Percentiles rank a stretch among this genome's conserved stretches.
Conservation (phyloP, 2,113 vertebrate species). For the Calyptomena viridis region DNA sequence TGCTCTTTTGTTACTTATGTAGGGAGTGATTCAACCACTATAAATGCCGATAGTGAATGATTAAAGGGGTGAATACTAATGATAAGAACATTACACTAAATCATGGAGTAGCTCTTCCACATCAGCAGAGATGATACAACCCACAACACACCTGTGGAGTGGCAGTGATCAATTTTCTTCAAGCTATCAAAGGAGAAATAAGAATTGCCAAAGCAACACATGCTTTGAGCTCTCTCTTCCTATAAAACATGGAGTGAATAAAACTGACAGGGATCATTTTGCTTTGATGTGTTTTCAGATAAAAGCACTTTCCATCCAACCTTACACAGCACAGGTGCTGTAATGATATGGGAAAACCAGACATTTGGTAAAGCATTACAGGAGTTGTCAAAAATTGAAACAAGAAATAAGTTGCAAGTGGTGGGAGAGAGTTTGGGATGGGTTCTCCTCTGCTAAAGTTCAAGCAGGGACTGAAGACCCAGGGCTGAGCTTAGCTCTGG, state of each 20-base stretch:
- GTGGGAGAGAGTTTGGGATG: neutral
- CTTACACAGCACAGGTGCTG: neutral
- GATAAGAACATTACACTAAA: neutral
- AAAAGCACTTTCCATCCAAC: neutral
- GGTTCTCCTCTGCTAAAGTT: neutral
- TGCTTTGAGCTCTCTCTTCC: neutral
- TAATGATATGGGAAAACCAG: neutral
- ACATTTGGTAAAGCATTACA: neutral
- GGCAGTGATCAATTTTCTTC: neutral
- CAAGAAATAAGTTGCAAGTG: neutral
- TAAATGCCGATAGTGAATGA: neutral
- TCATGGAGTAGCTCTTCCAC: neutral
- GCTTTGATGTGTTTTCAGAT: neutral
- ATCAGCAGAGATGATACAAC: neutral
- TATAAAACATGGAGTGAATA: neutral
- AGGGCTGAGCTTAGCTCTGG: neutral
- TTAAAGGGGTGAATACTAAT: slow-evolving; percentile 26
- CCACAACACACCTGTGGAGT: neutral
- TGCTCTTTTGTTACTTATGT: neutral
- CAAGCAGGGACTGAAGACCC: neutral
- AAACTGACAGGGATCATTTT: neutral
- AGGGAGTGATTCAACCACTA: neutral
- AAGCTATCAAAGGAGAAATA: neutral
- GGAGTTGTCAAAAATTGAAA: neutral
- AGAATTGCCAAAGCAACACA: neutral